A percentile compares a stretch with the other conserved stretches of the same genome.
Conservation (phyloP, 1,140 invertebrate species). For the Daktulosphaira vitifoliae region DNA sequence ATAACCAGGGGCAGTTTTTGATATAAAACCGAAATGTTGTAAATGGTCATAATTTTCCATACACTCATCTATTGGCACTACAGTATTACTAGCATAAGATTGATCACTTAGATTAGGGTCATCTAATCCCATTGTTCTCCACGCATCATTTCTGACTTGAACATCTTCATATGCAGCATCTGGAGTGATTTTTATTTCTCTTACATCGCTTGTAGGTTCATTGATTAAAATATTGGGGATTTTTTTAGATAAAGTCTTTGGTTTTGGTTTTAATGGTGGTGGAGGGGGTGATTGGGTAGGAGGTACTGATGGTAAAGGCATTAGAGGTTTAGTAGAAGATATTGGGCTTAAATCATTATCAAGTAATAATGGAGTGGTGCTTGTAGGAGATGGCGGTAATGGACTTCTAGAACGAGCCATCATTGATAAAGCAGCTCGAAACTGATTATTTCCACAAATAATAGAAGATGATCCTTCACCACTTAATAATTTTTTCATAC, state of each 20-base stretch:
- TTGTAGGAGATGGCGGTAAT: constrained; percentile 57
- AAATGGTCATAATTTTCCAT: constrained; percentile 56
- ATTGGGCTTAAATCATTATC: constrained; percentile 36
- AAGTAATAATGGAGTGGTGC: constrained; percentile 41
- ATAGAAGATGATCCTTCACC: constrained; percentile 49
- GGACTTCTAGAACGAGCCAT: constrained; percentile 58
- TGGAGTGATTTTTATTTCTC: neutral
- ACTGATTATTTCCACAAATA: constrained; percentile 53
- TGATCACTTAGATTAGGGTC: constrained; percentile 46
- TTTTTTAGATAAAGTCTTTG: constrained; percentile 55
- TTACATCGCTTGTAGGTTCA: neutral
- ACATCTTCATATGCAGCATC: constrained; percentile 56
- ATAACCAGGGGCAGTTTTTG: constrained; percentile 60
- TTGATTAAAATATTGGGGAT: neutral
- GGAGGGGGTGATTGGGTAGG: constrained; percentile 11
- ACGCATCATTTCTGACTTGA: constrained; percentile 60
- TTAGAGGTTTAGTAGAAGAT: constrained; percentile 33
- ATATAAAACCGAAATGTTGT: constrained; percentile 65
- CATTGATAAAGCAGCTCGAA: constrained; percentile 52
- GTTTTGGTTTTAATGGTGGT: constrained; percentile 46
- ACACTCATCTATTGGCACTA: constrained; percentile 3
- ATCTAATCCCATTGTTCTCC: constrained; percentile 65
- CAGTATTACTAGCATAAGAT: neutral
- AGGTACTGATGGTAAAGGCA: constrained; percentile 5
- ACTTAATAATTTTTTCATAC: constrained; percentile 68